Conservation (phyloP, 2,888 invertebrate genomes). For the Sesia apiformis region DNA sequence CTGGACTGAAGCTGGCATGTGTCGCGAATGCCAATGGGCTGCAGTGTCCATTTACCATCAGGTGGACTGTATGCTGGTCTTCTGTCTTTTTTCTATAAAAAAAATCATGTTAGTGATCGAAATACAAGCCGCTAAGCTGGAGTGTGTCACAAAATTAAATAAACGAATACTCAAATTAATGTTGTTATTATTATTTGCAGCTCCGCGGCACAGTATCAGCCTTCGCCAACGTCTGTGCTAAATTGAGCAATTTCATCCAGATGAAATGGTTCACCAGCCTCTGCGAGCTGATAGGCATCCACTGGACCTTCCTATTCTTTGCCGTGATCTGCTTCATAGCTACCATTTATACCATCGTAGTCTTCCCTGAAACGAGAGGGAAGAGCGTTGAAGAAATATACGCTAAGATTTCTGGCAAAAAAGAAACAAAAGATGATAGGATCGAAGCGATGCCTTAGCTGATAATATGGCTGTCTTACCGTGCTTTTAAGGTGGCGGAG, state of each 20-base stretch:
- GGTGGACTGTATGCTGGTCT: too few relatives aligned
- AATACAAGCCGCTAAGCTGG: too few relatives aligned
- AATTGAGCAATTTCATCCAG: constrained; percentile 61
- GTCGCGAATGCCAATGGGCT: too few relatives aligned
- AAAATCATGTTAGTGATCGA: too few relatives aligned
- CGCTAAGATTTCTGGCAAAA: constrained; percentile 36
- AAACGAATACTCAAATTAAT: not conserved
- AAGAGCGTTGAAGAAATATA: constrained; percentile 59
- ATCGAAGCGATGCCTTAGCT: constrained; percentile 5
- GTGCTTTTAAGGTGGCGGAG: too few relatives aligned
- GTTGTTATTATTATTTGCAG: constrained; percentile 25
- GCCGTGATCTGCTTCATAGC: constrained; percentile 45
- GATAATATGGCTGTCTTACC: too few relatives aligned
- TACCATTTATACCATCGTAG: constrained; percentile 42
- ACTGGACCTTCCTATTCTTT: constrained; percentile 61
- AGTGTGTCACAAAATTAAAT: too few relatives aligned
- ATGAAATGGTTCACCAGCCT: constrained; percentile 61
- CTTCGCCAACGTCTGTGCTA: constrained; percentile 57
- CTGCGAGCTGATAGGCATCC: constrained; percentile 50
- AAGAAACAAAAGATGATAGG: constrained; percentile 24
- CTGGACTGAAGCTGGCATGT: too few relatives aligned
- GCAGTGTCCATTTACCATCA: too few relatives aligned
- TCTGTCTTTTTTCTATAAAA: too few relatives aligned
- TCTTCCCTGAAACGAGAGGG: constrained; percentile 56
- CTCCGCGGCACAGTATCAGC: constrained; percentile 60